These are phyloP conservation scores for Carapus acus DNA, from an alignment of 2,797 vertebrate genomes.

Conservation along the genomic window DNA sequence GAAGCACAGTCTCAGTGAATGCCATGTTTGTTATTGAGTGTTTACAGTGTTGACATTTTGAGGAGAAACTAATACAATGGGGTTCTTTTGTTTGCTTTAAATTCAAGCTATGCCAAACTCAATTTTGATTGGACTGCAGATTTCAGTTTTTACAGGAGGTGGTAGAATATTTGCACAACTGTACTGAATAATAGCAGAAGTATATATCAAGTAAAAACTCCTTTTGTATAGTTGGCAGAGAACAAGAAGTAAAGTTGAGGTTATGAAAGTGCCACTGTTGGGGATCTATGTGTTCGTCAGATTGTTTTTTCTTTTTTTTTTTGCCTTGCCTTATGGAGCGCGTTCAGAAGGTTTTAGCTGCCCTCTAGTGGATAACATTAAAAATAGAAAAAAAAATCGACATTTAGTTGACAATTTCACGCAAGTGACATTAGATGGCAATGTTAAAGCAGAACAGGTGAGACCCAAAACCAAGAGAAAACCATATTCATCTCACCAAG, in stretches of 20 bases:
- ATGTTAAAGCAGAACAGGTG: no score
- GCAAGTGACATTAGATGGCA: no score
- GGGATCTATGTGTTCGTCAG: no score
- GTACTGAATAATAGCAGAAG: neutral
- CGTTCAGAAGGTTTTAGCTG: constrained; percentile 35
- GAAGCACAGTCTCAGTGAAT: constrained; percentile 22
- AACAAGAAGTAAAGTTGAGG: no score
- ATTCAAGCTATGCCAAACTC: neutral
- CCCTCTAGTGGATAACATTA: constrained; percentile 50
- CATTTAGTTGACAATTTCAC: no score
- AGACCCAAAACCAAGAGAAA: no score
- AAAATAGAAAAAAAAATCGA: constrained; percentile 18
- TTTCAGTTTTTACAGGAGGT: neutral
- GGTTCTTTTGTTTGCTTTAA: no score
- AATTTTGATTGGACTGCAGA: neutral
- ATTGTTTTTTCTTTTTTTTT: neutral
- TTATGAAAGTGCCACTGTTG: no score
- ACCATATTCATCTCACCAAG: no score
- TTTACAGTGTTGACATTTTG: neutral
- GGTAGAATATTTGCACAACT: no score
- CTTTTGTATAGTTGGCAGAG: no score
- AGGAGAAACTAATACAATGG: neutral
- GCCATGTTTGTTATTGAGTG: constrained; percentile 13
- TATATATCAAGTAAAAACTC: no score
- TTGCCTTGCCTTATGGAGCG: neutral